Percentiles rank a stretch among this genome's conserved stretches.
Evolutionary conservation across 1,140 invertebrate genomes (phyloP).

Genomic region (Centruroides sculpturatus): DNA sequence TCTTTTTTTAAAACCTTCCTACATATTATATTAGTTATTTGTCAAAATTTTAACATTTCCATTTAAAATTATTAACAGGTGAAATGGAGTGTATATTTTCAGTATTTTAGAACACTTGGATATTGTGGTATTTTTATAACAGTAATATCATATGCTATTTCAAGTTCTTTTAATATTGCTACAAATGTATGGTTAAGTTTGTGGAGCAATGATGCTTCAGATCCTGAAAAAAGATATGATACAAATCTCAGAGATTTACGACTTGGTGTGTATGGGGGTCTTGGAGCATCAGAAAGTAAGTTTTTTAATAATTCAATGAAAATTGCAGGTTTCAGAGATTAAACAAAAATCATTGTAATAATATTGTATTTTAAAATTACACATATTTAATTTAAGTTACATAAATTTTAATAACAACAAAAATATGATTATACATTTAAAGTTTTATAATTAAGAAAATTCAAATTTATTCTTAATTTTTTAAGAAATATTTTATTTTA

Average conservation of each 20-base stretch:
- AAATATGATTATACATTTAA: no score
- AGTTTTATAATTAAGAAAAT: no score
- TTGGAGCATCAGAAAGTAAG: slow-evolving; percentile 63
- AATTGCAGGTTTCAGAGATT: no score
- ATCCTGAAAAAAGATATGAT: slow-evolving; percentile 22
- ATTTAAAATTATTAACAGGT: slow-evolving; percentile 15
- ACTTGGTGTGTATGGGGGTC: slow-evolving; percentile 70
- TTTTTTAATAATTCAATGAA: not conserved
- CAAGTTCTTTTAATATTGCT: slow-evolving; percentile 22
- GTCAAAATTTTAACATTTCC: no score
- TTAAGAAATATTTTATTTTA: no score
- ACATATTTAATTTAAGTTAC: no score
- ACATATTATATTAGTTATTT: no score
- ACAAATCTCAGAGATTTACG: slow-evolving; percentile 55
- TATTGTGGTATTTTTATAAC: slow-evolving; percentile 17
- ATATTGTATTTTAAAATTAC: no score
- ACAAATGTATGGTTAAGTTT: slow-evolving; percentile 27
- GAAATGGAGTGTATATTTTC: slow-evolving; percentile 23
- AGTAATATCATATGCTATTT: slow-evolving; percentile 20
- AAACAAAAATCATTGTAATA: no score
- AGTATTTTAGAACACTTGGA: slow-evolving; percentile 27
- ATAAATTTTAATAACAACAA: no score
- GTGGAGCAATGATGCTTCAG: slow-evolving; percentile 28
- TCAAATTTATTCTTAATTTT: no score
- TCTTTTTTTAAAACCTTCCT: not conserved